phyloP scores from a whole-genome alignment of 2,888 invertebrate species.

The Oscheius sp. region DNA sequence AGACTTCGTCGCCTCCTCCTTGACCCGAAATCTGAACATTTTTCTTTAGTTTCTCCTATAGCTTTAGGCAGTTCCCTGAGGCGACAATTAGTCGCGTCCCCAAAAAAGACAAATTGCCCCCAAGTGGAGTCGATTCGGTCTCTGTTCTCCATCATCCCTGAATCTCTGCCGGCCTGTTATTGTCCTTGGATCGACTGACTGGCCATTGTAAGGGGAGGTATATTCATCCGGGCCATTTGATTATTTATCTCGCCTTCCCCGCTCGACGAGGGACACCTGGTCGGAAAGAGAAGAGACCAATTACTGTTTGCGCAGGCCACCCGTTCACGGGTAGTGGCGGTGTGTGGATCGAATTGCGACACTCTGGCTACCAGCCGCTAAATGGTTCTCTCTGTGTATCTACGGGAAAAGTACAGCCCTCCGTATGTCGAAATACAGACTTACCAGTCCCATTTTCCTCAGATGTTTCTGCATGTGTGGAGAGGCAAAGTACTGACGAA shows the following conservation, averaged over 20 bases:
- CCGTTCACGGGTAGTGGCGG: too few relatives aligned
- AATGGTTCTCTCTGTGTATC: not conserved
- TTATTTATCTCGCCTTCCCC: not conserved
- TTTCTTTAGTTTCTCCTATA: not conserved
- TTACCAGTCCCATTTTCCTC: conserved; percentile 67
- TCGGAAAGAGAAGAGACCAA: conserved; percentile 5
- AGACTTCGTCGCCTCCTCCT: conserved; percentile 60
- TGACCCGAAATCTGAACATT: conserved; percentile 14
- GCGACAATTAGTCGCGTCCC: too few relatives aligned
- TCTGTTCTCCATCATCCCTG: not conserved
- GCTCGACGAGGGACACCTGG: not conserved
- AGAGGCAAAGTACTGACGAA: conserved; percentile 70
- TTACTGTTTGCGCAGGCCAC: conserved; percentile 32
- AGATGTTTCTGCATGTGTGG: conserved; percentile 73
- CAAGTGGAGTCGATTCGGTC: too few relatives aligned
- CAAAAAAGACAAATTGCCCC: too few relatives aligned
- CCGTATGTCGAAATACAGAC: conserved; percentile 24
- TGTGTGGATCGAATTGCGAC: conserved; percentile 31
- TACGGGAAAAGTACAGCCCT: not conserved
- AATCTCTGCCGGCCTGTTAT: not conserved
- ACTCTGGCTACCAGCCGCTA: not conserved
- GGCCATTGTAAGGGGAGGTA: not conserved
- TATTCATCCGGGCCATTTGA: not conserved
- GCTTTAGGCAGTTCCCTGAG: too few relatives aligned
- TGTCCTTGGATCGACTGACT: too few relatives aligned